Base-by-base conservation (phyloP, 1,140 invertebrate genomes). In the Drosophila nigrodunni region DNA sequence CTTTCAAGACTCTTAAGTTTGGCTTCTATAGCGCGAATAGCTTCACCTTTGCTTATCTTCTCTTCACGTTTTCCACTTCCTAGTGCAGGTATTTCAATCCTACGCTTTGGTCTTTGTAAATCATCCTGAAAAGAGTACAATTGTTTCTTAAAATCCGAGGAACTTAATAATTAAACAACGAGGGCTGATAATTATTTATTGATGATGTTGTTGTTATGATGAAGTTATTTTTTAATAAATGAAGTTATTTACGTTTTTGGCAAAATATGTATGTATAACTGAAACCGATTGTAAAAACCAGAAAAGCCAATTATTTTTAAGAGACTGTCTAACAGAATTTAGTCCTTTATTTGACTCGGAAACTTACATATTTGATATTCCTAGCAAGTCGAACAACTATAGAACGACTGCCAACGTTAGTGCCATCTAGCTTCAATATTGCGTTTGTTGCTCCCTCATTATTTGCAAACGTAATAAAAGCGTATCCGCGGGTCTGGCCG, bases 401-500 rank as follows among this genome's bases (percentile, higher is more conserved):
- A 76, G 94, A 95, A 87, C 96, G 97, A 11, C 93, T 94, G 66
- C 97, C 95, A 34, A 97, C 93, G 76, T 94, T 92, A 77, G 95
- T 95, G 59, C 97, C 97, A 93, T 98, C 95, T 58, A 98, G 92
- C 62, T 94, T 94, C 44, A 94, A 93, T 93, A 96, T 95, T 0
- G 96, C 96, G 70, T 77, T 89, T 7, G 79, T 78, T 15, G 91
- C 86, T 8, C 81, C 82, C n/a, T 88, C 81, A 7, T 81, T 77
- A 49, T 91, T 58, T 80, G 95, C 94, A 88, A 96, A 98, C 0
- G 97, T 98, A 25, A 98, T 96, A 93, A 98, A 98, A 37, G 97
- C 97, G 92, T 98, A 98, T n/a, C 98, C 97, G 76, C 97, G 93
- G 0, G 97, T 96, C 92, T 97, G 96, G 47, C 97, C 97, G 83